Evolutionary conservation across 1,140 invertebrate genomes (phyloP), one percentile per base, ranked within the genome.

Genomic region (Drosophila tani): DNA sequence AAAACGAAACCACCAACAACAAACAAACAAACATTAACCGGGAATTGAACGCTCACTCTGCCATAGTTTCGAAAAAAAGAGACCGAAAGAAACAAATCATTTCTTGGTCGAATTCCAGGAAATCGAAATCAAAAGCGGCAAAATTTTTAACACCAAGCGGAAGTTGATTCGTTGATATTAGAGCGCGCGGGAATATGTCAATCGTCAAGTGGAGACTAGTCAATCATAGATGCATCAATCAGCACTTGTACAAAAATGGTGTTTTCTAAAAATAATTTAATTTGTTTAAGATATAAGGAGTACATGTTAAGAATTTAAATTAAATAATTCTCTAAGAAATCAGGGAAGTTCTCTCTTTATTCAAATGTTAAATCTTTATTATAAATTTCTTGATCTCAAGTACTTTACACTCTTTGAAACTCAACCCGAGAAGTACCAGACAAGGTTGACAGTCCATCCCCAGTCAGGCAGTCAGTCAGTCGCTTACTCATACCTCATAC

Each of bases 11-110:
- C 67, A 75, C 49, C 75, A 50, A 53, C 63, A 47, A 78, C 66
- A 64, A 83, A 83, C 75, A 88, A 88, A 90, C 84, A 88, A 81
- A 88, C 85, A 90, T 88, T 84, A 88, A 90, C 65, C 77, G 75
- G 85, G 81, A 88, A 88, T 88, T 81, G 69, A 71, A 49, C 60
- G 45, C 45, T 66, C 60, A 29, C 45, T 66, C 43, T 19, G 43
- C n/a, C 17, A 40, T 82, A 84, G 82, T 70, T 75, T 50, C 56
- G 2, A 14, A 45, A 64, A 63, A 43, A 50, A 69, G 21, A 75
- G 32, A 47, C 15, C 38, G 21, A 51, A 66, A 60, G 57, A 74
- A 74, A 74, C 71, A 75, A 66, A 73, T 80, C 62, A 63, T 62
- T 67, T 77, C 76, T 66, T 83, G 81, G 64, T 82, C 77, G 81